Evolutionary conservation across 2,797 vertebrate species (phyloP), one percentile per base, ranked within the genome.

Genomic region (Sphaeramia orbicularis): DNA sequence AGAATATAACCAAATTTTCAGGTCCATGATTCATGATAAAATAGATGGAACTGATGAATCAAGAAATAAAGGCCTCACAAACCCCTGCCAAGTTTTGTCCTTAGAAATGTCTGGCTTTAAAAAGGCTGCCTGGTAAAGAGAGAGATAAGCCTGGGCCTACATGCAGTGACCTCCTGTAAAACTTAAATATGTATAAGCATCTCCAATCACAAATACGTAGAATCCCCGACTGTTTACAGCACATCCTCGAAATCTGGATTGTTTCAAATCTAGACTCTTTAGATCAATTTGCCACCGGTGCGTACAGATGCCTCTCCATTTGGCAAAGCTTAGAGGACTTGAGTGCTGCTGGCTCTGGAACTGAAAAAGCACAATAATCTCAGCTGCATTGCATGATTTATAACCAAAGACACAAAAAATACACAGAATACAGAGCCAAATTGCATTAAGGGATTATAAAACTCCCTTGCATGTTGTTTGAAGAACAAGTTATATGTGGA

Each of bases 291-390:
- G 1, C 27, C 35, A 0, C 50, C 75, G 38, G 48, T 38, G 0
- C 12, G 18, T 58, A 70, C 68, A 76, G 66, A 72, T 62, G 55
- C 52, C 30, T 3, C 21, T 80, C 32, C 10, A 10, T 74, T 81
- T 85, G 74, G 70, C 83, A 58, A 47, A 41, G 53, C 56, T 52
- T 62, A 16, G 6, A 30, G 40, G 47, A 78, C 63, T 68, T 48
- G 58, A 65, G 62, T 40, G 74, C 35, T 60, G 50, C 65, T 84
- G 79, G 67, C 83, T 65, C 9, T 35, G 6, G 7, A 68, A 74
- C 48, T 73, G 70, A 85, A 73, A 74, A 71, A 68, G 5, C 59
- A 64, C 30, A 72, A 78, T 56, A 58, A 40, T 48, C 37, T 74
- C 56, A 1, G 14, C 63, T 42, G 56, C 53, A 71, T 35, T 51